These are phyloP conservation scores for Capitella teleta DNA, from an alignment of 1,140 invertebrate species.

Conservation along the genomic window DNA sequence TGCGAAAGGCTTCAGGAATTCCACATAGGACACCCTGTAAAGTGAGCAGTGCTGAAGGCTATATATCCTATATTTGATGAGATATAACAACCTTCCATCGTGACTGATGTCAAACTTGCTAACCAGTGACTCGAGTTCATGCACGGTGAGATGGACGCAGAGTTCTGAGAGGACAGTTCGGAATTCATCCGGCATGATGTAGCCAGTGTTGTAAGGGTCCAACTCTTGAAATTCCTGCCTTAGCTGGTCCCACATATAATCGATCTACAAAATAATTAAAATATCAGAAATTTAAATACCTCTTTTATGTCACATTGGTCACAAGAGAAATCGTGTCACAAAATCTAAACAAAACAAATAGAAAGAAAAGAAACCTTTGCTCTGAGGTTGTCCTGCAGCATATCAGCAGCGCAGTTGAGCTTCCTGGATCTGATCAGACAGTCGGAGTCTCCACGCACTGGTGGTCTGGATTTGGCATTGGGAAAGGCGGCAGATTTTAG, in stretches of 20 bases:
- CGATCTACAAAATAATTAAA: conserved; percentile 21
- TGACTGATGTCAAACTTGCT: conserved; percentile 27
- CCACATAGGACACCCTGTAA: conserved; percentile 36
- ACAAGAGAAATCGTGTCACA: background rate
- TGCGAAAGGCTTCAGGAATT: conserved; percentile 39
- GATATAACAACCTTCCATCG: conserved; percentile 28
- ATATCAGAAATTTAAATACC: background rate
- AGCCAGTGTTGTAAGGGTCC: conserved; percentile 39
- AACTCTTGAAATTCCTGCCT: conserved; percentile 36
- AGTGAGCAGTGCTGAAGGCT: background rate
- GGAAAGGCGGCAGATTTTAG: conserved; percentile 34
- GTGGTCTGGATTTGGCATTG: conserved; percentile 39
- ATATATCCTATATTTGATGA: background rate
- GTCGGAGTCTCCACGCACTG: conserved; percentile 35
- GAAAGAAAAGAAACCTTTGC: conserved; percentile 25
- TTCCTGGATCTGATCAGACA: conserved; percentile 39
- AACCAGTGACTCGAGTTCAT: conserved; percentile 28
- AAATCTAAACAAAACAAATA: background rate
- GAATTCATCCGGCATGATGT: conserved; percentile 34
- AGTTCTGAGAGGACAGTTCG: conserved; percentile 35
- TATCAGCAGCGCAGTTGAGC: conserved; percentile 36
- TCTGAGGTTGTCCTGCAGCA: conserved; percentile 36
- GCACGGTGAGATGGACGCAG: conserved; percentile 35
- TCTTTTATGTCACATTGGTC: background rate
- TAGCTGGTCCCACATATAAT: conserved; percentile 40